Percentiles rank a stretch among this genome's conserved stretches.
Evolutionary conservation across 2,113 vertebrate genomes (phyloP).

Genomic region (Aspidoscelis tigris): DNA sequence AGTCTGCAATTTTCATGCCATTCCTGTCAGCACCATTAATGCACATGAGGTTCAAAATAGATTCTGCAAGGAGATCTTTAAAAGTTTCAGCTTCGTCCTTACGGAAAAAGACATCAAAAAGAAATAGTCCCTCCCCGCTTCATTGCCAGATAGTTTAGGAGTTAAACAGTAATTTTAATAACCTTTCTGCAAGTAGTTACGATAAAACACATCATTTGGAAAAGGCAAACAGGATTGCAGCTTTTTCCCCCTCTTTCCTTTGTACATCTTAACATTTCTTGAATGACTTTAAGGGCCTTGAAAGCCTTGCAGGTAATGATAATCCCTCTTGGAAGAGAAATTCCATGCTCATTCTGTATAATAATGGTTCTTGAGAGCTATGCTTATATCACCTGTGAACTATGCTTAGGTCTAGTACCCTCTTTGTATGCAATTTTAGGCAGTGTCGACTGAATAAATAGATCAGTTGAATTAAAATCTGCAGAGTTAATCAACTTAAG

Average conservation of each 20-base stretch:
- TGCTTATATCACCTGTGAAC: neutral
- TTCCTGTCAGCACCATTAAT: too few relatives aligned
- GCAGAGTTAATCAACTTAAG: neutral
- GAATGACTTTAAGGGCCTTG: neutral
- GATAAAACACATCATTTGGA: neutral
- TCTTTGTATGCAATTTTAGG: neutral
- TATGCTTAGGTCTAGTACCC: too few relatives aligned
- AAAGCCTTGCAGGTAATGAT: neutral
- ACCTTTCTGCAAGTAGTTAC: neutral
- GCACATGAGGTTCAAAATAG: neutral
- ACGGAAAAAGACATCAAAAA: neutral
- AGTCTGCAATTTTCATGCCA: too few relatives aligned
- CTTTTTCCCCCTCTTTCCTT: neutral
- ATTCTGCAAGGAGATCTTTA: neutral
- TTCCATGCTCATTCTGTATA: too few relatives aligned
- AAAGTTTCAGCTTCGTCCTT: too few relatives aligned
- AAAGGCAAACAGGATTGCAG: neutral
- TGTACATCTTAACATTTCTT: neutral
- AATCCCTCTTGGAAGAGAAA: neutral
- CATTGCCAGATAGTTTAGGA: neutral
- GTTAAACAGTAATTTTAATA: neutral
- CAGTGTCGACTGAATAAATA: neutral
- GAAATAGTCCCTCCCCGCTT: neutral
- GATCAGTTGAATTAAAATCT: neutral
- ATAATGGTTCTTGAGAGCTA: neutral